A percentile compares a stretch with the other conserved stretches of the same genome.
Conservation (phyloP, 2,797 vertebrate species). For the Pangasius krempfi region DNA sequence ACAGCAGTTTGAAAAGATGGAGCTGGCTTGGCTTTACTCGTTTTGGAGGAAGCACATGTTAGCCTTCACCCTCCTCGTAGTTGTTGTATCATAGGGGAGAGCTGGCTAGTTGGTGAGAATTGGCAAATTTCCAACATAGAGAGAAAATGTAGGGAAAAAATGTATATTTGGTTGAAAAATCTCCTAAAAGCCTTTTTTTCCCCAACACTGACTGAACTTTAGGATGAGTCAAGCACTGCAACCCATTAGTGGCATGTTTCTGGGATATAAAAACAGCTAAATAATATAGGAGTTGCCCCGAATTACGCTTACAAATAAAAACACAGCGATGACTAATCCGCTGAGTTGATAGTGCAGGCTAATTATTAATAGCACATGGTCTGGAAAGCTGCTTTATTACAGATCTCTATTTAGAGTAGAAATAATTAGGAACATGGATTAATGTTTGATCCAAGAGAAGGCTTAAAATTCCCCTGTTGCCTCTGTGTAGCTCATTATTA, state of each 20-base stretch:
- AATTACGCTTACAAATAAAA: not conserved
- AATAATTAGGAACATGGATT: conserved; percentile 19
- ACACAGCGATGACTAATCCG: not conserved
- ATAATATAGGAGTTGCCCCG: conserved; percentile 7
- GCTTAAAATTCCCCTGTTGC: conserved; percentile 1
- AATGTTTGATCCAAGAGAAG: conserved; percentile 14
- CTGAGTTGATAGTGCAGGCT: not conserved
- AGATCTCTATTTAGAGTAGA: conserved; percentile 20
- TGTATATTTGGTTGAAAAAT: not conserved
- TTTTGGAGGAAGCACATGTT: not conserved
- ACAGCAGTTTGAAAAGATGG: not conserved
- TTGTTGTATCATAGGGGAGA: not conserved
- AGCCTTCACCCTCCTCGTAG: not conserved
- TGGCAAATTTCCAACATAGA: not conserved
- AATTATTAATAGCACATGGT: not conserved
- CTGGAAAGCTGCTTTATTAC: conserved; percentile 19
- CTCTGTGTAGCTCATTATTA: not conserved
- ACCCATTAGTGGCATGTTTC: not conserved
- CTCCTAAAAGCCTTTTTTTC: not conserved
- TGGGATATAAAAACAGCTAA: not conserved
- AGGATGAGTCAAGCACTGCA: not conserved
- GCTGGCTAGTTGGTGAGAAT: not conserved
- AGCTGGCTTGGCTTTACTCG: not conserved
- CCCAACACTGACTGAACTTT: not conserved
- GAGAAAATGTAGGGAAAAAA: not conserved